Conservation (phyloP, 2,797 vertebrate genomes). For the Acanthis flammea region DNA sequence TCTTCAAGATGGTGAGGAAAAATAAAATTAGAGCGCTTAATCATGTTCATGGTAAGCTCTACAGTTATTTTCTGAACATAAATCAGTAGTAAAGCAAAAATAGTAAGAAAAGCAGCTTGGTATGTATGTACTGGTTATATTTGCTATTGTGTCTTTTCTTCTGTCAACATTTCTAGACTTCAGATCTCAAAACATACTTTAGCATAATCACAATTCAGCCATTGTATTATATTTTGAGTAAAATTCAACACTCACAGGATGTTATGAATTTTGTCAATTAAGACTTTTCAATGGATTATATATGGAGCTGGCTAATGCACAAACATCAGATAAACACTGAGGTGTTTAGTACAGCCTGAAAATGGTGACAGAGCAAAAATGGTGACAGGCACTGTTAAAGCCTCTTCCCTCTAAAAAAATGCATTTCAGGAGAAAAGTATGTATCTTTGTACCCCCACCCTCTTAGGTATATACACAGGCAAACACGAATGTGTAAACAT, state of each 20-base stretch:
- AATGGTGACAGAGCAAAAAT: background rate
- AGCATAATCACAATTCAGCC: background rate
- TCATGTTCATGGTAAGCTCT: background rate
- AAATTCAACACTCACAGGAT: background rate
- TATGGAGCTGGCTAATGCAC: background rate
- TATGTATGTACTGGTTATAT: background rate
- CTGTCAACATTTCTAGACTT: background rate
- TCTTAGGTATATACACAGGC: background rate
- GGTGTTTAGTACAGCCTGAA: background rate
- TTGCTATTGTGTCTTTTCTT: background rate
- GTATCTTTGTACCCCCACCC: rapidly evolving
- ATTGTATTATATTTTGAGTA: background rate
- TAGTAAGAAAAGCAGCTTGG: background rate
- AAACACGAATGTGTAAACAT: background rate
- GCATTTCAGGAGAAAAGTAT: background rate
- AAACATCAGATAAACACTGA: background rate
- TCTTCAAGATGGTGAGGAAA: background rate
- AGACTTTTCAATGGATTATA: background rate
- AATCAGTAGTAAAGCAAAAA: background rate
- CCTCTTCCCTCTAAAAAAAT: background rate
- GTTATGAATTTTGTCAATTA: background rate
- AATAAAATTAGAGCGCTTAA: background rate
- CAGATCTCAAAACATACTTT: background rate
- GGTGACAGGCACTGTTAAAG: background rate
- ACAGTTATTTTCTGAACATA: background rate